Base-by-base conservation (phyloP, 2,797 vertebrate genomes). In the Luscinia luscinia region DNA sequence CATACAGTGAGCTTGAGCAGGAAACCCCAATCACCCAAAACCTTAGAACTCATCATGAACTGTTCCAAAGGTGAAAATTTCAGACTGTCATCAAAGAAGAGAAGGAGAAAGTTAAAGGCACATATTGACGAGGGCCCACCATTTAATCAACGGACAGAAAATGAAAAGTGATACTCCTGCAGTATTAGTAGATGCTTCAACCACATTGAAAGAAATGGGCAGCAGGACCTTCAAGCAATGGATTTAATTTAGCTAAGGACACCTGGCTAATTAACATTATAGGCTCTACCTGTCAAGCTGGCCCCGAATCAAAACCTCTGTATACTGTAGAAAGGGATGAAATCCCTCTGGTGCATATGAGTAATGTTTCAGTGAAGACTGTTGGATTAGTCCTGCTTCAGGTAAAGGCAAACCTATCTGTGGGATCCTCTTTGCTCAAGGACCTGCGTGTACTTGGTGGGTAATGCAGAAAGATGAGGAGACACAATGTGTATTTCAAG, bases 141-240 rank as follows among this genome's bases (percentile, higher is more conserved):
- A 34, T 41, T 55, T 30, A 74, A 49, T 17, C 5, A 12, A 16
- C 16, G 30, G 14, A 40, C 11, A 57, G 20, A 28, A 57, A 48
- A 20, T 34, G 9, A 23, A 57, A 57, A 30, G 5, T 41, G 30
- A 21, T 30, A 6, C 8, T 63, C n/a, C 38, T 13, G 41, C 24
- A 41, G 15, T n/a, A 19, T 22, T 12, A 48, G 34, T 12, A 49
- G 23, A 24, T 68, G 24, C 23, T 49, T 81, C 54, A 69, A 49
- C 43, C 21, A 41, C 43, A 41, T 9, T 49, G 51, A 74, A 74
- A 55, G 13, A 24, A 84, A 30, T 24, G 20, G 41, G 34, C 24
- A n/a, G 8, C 2, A 0, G 16, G 24, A n/a, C 6, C 10, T 28
- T 40, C 23, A 27, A 62, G 51, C 13, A 13, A 6, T 27, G 15